phyloP scores from a whole-genome alignment of 2,888 invertebrate species.

The Drosophila histrio region DNA sequence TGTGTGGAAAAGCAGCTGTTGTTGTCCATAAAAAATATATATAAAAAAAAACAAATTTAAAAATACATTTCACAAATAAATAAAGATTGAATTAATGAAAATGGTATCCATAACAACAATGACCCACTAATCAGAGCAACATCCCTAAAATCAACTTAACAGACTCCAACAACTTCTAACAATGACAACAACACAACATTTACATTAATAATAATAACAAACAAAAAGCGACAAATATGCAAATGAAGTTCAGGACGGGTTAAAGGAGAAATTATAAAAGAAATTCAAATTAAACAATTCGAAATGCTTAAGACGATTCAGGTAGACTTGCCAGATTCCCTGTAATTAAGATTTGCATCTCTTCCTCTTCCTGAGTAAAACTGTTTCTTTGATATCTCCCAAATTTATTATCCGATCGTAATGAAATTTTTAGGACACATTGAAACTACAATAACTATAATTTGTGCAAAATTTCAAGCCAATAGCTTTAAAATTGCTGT shows the following conservation, averaged over 20 bases:
- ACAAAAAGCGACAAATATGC: constrained; percentile 44
- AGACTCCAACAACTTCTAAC: background rate
- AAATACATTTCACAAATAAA: constrained; percentile 17
- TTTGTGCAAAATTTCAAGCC: too few relatives aligned
- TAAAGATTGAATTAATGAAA: constrained; percentile 2
- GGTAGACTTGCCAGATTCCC: background rate
- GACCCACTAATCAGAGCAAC: constrained; percentile 18
- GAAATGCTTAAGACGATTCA: background rate
- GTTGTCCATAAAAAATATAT: constrained; percentile 49
- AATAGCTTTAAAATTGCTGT: too few relatives aligned
- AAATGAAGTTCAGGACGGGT: constrained; percentile 37
- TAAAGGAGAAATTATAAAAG: constrained; percentile 52
- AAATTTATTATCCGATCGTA: too few relatives aligned
- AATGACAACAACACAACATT: constrained; percentile 4
- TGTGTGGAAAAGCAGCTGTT: constrained; percentile 54
- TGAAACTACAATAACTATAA: too few relatives aligned
- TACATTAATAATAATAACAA: constrained; percentile 21
- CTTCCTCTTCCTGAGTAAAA: too few relatives aligned
- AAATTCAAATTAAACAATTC: constrained; percentile 14
- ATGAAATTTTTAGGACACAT: too few relatives aligned
- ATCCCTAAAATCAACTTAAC: constrained; percentile 12
- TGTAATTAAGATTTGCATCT: background rate
- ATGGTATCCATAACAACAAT: constrained; percentile 6
- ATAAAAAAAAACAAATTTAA: constrained; percentile 2
- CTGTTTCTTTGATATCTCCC: too few relatives aligned